Percentiles rank a stretch among this genome's conserved stretches.
Evolutionary conservation across 2,113 vertebrate genomes (phyloP).

Genomic region (Lepus timidus): DNA sequence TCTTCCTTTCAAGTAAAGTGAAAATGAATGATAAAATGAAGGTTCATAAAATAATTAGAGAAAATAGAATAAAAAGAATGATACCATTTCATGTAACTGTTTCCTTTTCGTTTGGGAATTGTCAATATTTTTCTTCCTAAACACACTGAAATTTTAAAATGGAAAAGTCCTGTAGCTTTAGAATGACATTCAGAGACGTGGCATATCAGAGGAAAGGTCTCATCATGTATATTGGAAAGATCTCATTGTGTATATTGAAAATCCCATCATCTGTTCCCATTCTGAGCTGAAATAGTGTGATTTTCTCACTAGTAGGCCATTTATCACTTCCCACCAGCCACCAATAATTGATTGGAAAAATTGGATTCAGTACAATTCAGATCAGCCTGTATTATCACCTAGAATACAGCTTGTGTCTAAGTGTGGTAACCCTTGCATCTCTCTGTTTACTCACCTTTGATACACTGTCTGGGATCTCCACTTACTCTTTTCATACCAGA

Average conservation of each 20-base stretch:
- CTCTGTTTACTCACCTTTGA: slow-evolving; percentile 35
- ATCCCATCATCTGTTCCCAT: slow-evolving; percentile 60
- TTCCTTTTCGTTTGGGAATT: slow-evolving; percentile 1
- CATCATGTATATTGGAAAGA: slow-evolving; percentile 17
- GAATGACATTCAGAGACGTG: not conserved
- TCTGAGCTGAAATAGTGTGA: slow-evolving; percentile 62
- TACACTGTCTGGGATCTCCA: slow-evolving; percentile 21
- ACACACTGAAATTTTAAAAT: slow-evolving; percentile 23
- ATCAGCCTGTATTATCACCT: slow-evolving; percentile 74
- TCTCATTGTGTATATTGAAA: slow-evolving; percentile 68
- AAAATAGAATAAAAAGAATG: not conserved
- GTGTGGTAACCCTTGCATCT: not conserved
- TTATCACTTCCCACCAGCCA: slow-evolving; percentile 77
- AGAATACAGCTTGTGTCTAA: slow-evolving; percentile 70
- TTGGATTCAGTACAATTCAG: slow-evolving; percentile 77
- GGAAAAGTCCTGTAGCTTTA: slow-evolving; percentile 18
- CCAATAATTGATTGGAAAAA: slow-evolving; percentile 84
- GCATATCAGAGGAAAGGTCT: slow-evolving; percentile 53
- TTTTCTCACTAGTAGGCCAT: slow-evolving; percentile 76
- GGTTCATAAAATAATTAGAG: no score
- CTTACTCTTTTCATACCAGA: not conserved
- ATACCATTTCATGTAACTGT: not conserved
- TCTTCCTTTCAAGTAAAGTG: no score
- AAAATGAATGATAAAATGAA: no score
- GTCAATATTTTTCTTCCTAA: slow-evolving; percentile 55